Evolutionary conservation across 2,797 vertebrate genomes (phyloP).

Genomic region (Smutsia gigantea): DNA sequence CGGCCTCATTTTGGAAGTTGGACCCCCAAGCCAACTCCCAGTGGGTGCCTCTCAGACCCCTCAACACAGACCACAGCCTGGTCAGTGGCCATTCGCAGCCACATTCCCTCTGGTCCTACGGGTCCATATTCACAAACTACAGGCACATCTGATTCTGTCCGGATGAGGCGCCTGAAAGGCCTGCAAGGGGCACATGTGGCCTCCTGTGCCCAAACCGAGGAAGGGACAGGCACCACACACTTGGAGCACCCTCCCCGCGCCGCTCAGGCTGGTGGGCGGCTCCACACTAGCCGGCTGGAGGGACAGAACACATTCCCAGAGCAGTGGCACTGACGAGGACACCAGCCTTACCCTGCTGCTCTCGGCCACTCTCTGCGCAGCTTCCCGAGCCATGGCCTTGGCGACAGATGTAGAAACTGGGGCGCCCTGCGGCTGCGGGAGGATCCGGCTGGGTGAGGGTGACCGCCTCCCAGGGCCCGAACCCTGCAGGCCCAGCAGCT

Average conservation of each 20-base stretch:
- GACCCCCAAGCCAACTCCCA: not conserved
- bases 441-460: conserved; percentile 96
- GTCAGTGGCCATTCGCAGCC: accelerated
- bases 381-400: conserved; percentile 98
- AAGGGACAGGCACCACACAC: not conserved
- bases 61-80: not conserved
- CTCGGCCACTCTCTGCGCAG: conserved; percentile 94
- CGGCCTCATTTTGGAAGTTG: not conserved
- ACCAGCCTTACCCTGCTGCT: conserved; percentile 90
- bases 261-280: accelerated
- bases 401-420: conserved; percentile 95
- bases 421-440: conserved; percentile 96
- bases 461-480: conserved; percentile 87
- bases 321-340: too few relatives aligned
- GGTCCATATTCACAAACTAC: accelerated
- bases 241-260: accelerated
- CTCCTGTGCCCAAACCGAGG: not conserved
- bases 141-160: accelerated
- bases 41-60: not conserved
- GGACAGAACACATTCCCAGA: accelerated
- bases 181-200: accelerated
- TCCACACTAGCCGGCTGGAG: not conserved
- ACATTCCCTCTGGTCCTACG: accelerated
- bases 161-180: not conserved
- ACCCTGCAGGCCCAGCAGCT: conserved; percentile 90